Percentiles rank a stretch among this genome's conserved stretches.
phyloP scores from a whole-genome alignment of 2,113 vertebrate genomes.

The Terrapene triunguis region DNA sequence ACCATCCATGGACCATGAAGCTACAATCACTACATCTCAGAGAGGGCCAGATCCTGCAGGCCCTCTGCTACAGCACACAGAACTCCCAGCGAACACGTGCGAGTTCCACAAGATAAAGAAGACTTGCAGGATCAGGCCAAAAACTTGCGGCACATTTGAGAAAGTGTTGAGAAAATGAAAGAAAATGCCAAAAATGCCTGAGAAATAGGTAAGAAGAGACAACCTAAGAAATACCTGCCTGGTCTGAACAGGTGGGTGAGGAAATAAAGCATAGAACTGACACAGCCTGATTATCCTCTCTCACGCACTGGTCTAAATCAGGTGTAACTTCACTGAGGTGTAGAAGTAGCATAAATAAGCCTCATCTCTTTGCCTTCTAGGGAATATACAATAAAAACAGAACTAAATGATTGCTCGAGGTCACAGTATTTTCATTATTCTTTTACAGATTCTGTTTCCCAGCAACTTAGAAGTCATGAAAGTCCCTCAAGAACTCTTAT shows the following conservation, averaged over 20 bases:
- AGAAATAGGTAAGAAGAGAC: not conserved
- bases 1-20: not conserved
- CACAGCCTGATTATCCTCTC: not conserved
- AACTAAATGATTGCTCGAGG: not conserved
- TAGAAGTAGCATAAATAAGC: not conserved
- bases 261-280: not conserved
- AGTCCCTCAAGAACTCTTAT: not conserved
- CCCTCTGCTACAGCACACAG: not conserved
- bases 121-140: not conserved
- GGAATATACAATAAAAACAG: not conserved
- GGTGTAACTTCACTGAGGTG: not conserved
- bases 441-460: not conserved
- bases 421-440: not conserved
- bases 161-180: not conserved
- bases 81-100: not conserved
- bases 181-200: not conserved
- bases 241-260: not conserved
- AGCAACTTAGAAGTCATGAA: not conserved
- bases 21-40: not conserved
- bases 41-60: not conserved
- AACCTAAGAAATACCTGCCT: not conserved
- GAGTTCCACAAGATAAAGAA: not conserved
- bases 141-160: not conserved
- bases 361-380: not conserved
- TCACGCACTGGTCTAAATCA: too few relatives aligned